A percentile compares a stretch with the other conserved stretches of the same genome.
phyloP scores from a whole-genome alignment of 2,113 vertebrate genomes.

The Solea solea region DNA sequence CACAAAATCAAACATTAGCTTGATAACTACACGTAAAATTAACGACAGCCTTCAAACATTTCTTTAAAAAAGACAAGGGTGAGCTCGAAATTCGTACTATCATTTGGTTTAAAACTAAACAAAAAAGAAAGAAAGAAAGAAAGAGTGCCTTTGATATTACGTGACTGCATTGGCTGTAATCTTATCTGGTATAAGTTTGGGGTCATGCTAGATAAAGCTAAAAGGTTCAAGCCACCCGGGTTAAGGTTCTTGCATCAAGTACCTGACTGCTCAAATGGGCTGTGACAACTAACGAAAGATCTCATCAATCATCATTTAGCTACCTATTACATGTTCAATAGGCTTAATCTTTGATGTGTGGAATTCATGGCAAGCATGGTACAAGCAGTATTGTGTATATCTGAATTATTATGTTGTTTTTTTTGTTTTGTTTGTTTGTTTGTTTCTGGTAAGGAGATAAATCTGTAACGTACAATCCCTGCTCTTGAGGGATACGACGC shows the following conservation, averaged over 20 bases:
- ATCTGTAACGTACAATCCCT: slow-evolving; percentile 81
- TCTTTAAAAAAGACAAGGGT: slow-evolving; percentile 82
- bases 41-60: slow-evolving; percentile 85
- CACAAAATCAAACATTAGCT: slow-evolving; percentile 77
- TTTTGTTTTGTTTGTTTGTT: slow-evolving; percentile 36
- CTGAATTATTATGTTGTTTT: slow-evolving; percentile 78
- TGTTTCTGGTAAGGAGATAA: slow-evolving; percentile 68
- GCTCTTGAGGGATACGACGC: slow-evolving; percentile 62
- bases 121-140: slow-evolving; percentile 45
- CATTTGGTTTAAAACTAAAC: slow-evolving; percentile 80
- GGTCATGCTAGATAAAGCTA: slow-evolving; percentile 82
- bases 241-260: slow-evolving; percentile 86
- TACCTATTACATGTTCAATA: slow-evolving; percentile 83
- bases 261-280: slow-evolving; percentile 81
- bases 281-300: slow-evolving; percentile 85
- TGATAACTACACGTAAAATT: slow-evolving; percentile 79
- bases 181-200: slow-evolving; percentile 87
- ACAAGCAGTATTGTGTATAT: slow-evolving; percentile 83
- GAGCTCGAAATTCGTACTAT: slow-evolving; percentile 85
- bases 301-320: slow-evolving; percentile 91
- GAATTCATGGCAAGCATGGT: slow-evolving; percentile 85
- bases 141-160: slow-evolving; percentile 98
- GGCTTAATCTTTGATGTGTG: slow-evolving; percentile 76
- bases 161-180: slow-evolving; percentile 89
- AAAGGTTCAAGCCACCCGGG: slow-evolving; percentile 67